Base-by-base conservation (phyloP, 92 coral and sea anemone species). In the Muricea muricata region DNA sequence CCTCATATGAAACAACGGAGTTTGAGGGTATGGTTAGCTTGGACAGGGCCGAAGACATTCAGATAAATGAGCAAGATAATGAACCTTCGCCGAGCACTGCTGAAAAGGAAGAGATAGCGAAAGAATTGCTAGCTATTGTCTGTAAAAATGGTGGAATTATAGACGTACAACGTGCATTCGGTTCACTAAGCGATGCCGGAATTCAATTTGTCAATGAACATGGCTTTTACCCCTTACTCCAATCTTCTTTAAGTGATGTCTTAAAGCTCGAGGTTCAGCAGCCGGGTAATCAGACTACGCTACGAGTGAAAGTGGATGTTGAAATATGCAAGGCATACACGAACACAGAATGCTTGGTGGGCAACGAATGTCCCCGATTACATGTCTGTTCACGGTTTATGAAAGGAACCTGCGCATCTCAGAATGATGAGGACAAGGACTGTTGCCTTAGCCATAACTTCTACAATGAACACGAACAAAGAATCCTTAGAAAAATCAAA, bases 331-430 rank as follows among this genome's bases (percentile, higher is more conserved):
- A 54, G 14, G 66, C 28, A 78, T 90, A 93, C 34, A 40, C 37
- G 23, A 65, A 66, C 13, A 81, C 73, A 0, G 92, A 94, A 58
- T 84, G 75, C 80, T 37, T 9, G 42, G 83, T 87, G 34, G 81
- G 54, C 0, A 87, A 82, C 1, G 83, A 93, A 1, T 93, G 98
- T 37, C 88, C 93, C 2, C 91, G 86, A 28, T 80, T 95, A 71
- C 98, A 95, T 33, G 92, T 95, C 6, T 95, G 98, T 67, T 76
- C 79, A 37, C 89, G 84, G 75, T 95, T 88, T 89, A 78, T 95
- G 32, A 92, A 88, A 48, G 91, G 84, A 2, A 80, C 84, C 54
- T 95, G 98, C 65, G 87, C 82, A 75, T 93, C 89, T 75, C 92
- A 91, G 0, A 66, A 46, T 9, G 42, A 37, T 37, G 60, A 17